Percentiles rank a stretch among this genome's conserved stretches.
phyloP scores from a whole-genome alignment of 2,888 invertebrate species.

The Brachylomia viminalis region DNA sequence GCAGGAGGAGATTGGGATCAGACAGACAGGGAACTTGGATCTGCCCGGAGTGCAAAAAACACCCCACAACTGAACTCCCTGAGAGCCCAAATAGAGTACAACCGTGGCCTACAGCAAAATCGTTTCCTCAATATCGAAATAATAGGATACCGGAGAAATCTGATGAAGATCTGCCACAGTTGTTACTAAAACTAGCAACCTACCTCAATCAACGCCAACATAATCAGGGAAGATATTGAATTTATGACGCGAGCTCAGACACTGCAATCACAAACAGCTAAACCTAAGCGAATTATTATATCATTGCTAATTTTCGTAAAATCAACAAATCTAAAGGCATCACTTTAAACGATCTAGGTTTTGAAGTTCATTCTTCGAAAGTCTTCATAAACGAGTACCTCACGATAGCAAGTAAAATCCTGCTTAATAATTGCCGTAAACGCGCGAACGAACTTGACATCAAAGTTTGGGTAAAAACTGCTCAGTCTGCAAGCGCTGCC shows the following conservation, averaged over 20 bases:
- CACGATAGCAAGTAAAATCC: background rate
- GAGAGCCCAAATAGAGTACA: background rate
- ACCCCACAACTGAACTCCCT: background rate
- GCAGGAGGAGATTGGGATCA: background rate
- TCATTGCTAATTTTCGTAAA: background rate
- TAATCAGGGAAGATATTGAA: background rate
- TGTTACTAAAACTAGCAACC: background rate
- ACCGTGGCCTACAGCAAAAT: background rate
- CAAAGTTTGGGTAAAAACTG: too few relatives aligned
- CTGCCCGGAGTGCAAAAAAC: background rate
- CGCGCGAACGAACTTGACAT: background rate
- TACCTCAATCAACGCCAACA: background rate
- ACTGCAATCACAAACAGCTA: background rate
- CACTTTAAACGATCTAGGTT: too few relatives aligned
- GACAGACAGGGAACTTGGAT: background rate
- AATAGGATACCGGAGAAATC: background rate
- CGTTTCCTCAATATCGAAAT: background rate
- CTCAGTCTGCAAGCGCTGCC: too few relatives aligned
- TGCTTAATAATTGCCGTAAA: conserved; percentile 3
- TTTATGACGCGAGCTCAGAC: background rate
- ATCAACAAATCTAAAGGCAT: background rate
- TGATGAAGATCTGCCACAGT: background rate
- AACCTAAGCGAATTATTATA: background rate
- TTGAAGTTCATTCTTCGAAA: too few relatives aligned
- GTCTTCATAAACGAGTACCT: background rate